Percentiles rank a stretch among this genome's conserved stretches.
Evolutionary conservation across 2,797 vertebrate species (phyloP).

Genomic region (Darevskia mixta): DNA sequence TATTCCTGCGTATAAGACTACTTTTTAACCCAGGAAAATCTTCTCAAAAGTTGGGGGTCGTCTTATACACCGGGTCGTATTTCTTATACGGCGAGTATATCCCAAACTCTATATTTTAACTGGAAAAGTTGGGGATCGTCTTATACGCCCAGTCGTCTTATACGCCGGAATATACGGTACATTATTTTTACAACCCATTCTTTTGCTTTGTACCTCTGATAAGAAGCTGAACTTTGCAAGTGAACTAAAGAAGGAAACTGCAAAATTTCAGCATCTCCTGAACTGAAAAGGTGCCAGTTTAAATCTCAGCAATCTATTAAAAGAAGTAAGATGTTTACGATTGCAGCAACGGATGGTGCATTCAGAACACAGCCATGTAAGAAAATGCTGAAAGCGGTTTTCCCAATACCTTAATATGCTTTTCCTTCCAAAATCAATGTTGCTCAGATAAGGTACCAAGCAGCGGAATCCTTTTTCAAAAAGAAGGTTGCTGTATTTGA

Average conservation of each 20-base stretch:
- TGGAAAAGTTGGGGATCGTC: too few species aligned
- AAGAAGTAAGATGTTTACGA: background rate
- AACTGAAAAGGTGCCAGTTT: background rate
- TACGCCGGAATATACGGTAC: background rate
- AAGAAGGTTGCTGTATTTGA: slow-evolving; percentile 22
- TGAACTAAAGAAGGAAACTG: background rate
- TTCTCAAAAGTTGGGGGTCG: too few species aligned
- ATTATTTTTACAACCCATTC: background rate
- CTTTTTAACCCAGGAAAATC: too few species aligned
- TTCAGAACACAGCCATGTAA: slow-evolving; percentile 13
- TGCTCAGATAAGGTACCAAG: background rate
- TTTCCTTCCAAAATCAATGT: slow-evolving; percentile 35
- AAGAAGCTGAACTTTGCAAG: background rate
- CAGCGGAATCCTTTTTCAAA: background rate
- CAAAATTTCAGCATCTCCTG: background rate
- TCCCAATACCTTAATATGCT: slow-evolving; percentile 28
- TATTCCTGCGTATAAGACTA: too few species aligned
- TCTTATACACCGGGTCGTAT: too few species aligned
- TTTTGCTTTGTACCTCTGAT: background rate
- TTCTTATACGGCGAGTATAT: too few species aligned
- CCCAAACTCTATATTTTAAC: too few species aligned
- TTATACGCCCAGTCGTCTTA: too few species aligned
- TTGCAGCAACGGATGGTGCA: background rate
- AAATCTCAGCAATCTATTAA: slow-evolving; percentile 1
- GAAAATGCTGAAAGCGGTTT: slow-evolving; percentile 11